These are phyloP conservation scores for Ceyx margarethae DNA, from an alignment of 2,113 vertebrate species.

Conservation along the genomic window DNA sequence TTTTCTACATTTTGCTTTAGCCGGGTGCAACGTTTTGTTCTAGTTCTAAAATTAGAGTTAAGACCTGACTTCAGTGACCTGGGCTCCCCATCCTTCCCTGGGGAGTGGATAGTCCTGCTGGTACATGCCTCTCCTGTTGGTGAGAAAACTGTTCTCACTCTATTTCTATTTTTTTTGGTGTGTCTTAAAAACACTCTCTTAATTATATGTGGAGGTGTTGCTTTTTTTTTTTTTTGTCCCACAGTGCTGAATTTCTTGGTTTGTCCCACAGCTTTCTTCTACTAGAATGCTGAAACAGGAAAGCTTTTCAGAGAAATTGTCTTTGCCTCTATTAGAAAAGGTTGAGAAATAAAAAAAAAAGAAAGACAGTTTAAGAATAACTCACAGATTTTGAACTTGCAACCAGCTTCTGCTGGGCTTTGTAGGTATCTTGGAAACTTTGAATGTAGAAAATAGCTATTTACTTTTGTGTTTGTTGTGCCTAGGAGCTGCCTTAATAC, in stretches of 20 bases:
- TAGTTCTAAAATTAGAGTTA: background rate
- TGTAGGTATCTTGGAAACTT: background rate
- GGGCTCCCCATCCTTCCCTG: background rate
- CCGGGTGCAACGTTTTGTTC: background rate
- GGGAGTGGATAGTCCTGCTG: background rate
- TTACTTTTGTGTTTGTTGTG: background rate
- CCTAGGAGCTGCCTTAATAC: background rate
- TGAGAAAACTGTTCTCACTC: background rate
- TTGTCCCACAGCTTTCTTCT: background rate
- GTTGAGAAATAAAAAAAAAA: background rate
- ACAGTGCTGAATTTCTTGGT: fast-evolving
- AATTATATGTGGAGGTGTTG: background rate
- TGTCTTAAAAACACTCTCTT: background rate
- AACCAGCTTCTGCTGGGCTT: background rate
- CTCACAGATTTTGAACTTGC: background rate
- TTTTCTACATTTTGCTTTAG: background rate
- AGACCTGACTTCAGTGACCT: background rate
- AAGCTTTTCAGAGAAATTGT: background rate
- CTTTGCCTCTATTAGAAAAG: background rate
- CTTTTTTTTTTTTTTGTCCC: background rate
- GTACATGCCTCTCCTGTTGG: background rate
- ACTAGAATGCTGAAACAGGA: background rate
- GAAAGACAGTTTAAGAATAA: background rate
- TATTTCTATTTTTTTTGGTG: background rate
- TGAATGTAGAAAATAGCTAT: background rate